Evolutionary conservation across 2,888 invertebrate species (phyloP), one percentile per base, ranked within the genome.

Genomic region (Onthophagus sagittarius): DNA sequence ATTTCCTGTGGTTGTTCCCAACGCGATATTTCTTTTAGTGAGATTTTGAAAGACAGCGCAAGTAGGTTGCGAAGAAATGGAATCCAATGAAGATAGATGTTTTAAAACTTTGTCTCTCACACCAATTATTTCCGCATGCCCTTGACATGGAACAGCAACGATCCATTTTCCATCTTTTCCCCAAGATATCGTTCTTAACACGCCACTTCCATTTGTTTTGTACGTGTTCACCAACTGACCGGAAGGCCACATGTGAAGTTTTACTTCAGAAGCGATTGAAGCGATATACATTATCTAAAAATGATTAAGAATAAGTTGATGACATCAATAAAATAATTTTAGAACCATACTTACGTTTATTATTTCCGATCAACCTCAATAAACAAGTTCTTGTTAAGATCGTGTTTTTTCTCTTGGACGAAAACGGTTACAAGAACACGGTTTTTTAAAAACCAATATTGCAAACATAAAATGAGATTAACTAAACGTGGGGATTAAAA

Each of bases 211-310:
- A 74, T 80, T 77, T 7, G 79, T 77, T 76, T 82, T 81, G 78
- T 89, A 88, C 72, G 85, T 85, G 79, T 88, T 87, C 80, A 87
- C 85, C 73, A 88, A 83, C 79, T 88, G 86, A 85, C 89, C 89
- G 81, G 83, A 86, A 79, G 86, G 87, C 75, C 85, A 86, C 76
- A 88, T 88, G 79, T 89, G 88, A 31, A 90, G 84, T 80, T 89
- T 85, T 75, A 90, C 83, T 65, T 87, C 87, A 65, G 87, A 88
- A 79, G 89, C 88, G 76, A 88, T 85, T 62, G 89, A 88, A 31
- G 89, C 88, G 76, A 90, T 85, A 83, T 87, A 88, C 89, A 89
- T 89, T 63, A 69, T 71, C 70, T 23, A 23, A 69, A 62, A 74
- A 74, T 13, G 13, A 31, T 33, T 7, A 4, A n/a, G 62, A 62